A percentile compares a stretch with the other conserved stretches of the same genome.
phyloP scores from a whole-genome alignment of 2,888 invertebrate species.

The Aporophyla lueneburgensis region DNA sequence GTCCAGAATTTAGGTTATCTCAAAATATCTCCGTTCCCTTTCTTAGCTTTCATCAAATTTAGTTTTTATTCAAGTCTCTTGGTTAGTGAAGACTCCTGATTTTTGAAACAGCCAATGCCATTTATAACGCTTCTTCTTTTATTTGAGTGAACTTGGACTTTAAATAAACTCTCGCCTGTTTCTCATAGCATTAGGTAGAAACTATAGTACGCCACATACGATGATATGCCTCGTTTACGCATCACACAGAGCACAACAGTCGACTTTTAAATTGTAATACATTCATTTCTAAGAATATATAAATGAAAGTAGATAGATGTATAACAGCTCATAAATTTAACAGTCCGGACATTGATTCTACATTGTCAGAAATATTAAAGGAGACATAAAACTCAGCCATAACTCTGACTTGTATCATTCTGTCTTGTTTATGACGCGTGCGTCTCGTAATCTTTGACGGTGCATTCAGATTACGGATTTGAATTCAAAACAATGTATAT shows the following conservation, averaged over 20 bases:
- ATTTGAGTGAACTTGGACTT: background rate
- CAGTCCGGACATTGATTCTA: slow-evolving; percentile 42
- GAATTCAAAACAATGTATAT: slow-evolving; percentile 46
- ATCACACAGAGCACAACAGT: too few relatives aligned
- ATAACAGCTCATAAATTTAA: slow-evolving; percentile 48
- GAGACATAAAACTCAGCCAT: slow-evolving; percentile 44
- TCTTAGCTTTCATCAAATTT: slow-evolving; percentile 12
- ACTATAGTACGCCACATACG: too few relatives aligned
- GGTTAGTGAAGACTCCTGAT: background rate
- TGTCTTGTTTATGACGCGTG: slow-evolving; percentile 57
- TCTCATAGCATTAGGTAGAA: too few relatives aligned
- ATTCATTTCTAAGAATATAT: slow-evolving; percentile 9
- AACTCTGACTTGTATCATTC: slow-evolving; percentile 36
- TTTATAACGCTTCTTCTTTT: too few relatives aligned
- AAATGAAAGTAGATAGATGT: slow-evolving; percentile 19
- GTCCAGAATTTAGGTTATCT: slow-evolving; percentile 22
- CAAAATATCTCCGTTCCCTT: background rate
- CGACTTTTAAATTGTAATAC: slow-evolving; percentile 21
- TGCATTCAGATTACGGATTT: slow-evolving; percentile 38
- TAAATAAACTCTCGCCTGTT: too few relatives aligned
- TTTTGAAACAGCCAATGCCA: background rate
- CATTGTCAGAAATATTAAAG: slow-evolving; percentile 46
- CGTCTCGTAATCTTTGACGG: slow-evolving; percentile 40
- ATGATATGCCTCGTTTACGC: too few relatives aligned
- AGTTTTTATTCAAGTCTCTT: slow-evolving; percentile 1